These are phyloP conservation scores for Eupithecia tripunctaria DNA, from an alignment of 2,888 invertebrate species.

Conservation along the genomic window DNA sequence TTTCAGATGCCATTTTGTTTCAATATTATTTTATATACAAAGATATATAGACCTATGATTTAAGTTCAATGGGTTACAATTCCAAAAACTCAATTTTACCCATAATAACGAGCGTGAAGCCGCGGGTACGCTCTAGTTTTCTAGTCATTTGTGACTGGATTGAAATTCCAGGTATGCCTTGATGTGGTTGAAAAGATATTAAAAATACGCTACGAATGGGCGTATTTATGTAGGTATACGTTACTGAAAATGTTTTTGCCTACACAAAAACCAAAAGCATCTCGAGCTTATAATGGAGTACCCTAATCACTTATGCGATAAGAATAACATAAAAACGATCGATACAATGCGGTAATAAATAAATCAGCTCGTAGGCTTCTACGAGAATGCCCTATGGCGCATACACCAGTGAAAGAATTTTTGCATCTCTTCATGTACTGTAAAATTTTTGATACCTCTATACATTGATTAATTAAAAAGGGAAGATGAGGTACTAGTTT, in stretches of 20 bases:
- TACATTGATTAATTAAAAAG: too few species aligned
- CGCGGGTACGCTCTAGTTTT: neutral
- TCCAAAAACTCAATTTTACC: neutral
- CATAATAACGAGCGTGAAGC: neutral
- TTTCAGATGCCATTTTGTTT: too few species aligned
- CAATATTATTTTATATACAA: too few species aligned
- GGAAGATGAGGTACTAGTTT: too few species aligned
- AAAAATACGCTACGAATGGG: neutral
- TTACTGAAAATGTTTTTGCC: neutral
- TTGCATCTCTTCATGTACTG: too few species aligned
- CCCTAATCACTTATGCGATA: conserved; percentile 7
- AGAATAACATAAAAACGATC: neutral
- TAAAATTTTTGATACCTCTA: too few species aligned
- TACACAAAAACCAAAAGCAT: neutral
- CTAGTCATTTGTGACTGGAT: neutral
- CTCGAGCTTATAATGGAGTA: neutral
- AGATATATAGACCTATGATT: too few species aligned
- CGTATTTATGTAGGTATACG: too few species aligned
- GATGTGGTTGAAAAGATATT: neutral
- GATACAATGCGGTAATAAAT: neutral
- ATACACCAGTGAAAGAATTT: too few species aligned
- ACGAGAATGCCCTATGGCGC: neutral
- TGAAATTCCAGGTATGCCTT: neutral
- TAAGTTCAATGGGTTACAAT: too few species aligned
- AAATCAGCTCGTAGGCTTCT: neutral